phyloP scores from a whole-genome alignment of 2,113 vertebrate genomes.

The Vicugna pacos region DNA sequence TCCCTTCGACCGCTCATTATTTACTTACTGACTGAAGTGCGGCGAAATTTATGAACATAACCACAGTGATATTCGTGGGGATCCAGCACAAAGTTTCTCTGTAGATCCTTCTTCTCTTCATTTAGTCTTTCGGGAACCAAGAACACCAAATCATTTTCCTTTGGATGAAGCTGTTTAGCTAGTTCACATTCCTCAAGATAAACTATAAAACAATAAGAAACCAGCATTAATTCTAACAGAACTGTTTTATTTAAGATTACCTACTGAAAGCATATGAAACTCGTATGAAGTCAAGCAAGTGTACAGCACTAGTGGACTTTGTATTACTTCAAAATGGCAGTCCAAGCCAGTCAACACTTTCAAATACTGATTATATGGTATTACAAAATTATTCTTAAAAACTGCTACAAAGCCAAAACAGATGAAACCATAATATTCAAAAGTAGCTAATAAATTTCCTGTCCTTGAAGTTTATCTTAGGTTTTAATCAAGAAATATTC shows the following conservation, averaged over 20 bases:
- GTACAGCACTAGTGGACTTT: neutral
- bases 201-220: constrained; percentile 76
- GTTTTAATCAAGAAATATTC: constrained; percentile 19
- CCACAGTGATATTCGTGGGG: constrained; percentile 80
- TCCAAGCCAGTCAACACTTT: neutral
- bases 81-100: constrained; percentile 38
- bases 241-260: constrained; percentile 10
- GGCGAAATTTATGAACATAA: constrained; percentile 85
- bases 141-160: constrained; percentile 92
- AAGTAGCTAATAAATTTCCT: neutral
- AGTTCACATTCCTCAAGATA: constrained; percentile 84
- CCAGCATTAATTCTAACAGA: neutral
- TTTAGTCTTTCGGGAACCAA: constrained; percentile 82
- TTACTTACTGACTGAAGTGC: constrained; percentile 81
- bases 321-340: neutral
- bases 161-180: constrained; percentile 88
- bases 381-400: neutral
- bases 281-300: neutral
- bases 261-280: neutral
- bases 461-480: neutral
- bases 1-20: rapidly evolving
- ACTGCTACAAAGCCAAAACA: neutral
- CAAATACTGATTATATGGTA: neutral
- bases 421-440: neutral
- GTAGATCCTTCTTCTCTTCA: constrained; percentile 62